Evolutionary conservation across 1,140 invertebrate species (phyloP).

Genomic region (Caenorhabditis briggsae): DNA sequence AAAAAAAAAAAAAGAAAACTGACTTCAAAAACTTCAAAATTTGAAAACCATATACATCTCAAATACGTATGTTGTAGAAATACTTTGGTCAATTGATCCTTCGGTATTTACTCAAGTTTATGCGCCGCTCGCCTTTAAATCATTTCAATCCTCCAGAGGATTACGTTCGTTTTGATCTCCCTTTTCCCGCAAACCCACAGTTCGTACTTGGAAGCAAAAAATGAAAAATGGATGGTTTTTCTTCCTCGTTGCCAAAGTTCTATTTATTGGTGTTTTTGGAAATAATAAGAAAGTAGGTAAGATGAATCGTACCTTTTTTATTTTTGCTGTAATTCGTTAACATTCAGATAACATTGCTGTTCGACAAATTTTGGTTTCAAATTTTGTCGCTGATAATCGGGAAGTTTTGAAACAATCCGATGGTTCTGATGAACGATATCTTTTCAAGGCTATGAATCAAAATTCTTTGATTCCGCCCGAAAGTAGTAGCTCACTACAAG

Average conservation of each 20-base stretch:
- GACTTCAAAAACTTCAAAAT: no score
- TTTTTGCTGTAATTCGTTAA: neutral
- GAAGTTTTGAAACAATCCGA: neutral
- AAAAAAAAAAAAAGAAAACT: no score
- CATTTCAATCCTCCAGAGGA: neutral
- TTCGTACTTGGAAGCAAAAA: neutral
- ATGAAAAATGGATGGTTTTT: neutral
- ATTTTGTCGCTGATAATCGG: neutral
- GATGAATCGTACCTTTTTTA: neutral
- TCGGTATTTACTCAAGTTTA: neutral
- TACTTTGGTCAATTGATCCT: constrained; percentile 45
- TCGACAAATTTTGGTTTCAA: neutral
- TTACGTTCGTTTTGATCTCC: neutral
- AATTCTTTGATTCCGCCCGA: neutral
- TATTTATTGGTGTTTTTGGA: neutral
- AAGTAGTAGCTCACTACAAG: neutral
- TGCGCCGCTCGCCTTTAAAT: neutral
- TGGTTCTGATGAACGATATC: constrained; percentile 16
- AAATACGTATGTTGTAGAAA: no score
- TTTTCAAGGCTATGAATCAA: constrained; percentile 17
- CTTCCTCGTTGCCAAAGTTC: neutral
- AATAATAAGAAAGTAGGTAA: neutral
- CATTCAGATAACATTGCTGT: neutral
- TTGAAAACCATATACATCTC: no score
- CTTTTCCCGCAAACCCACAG: neutral